phyloP scores from a whole-genome alignment of 2,113 vertebrate species.

The Dromiciops gliroides region DNA sequence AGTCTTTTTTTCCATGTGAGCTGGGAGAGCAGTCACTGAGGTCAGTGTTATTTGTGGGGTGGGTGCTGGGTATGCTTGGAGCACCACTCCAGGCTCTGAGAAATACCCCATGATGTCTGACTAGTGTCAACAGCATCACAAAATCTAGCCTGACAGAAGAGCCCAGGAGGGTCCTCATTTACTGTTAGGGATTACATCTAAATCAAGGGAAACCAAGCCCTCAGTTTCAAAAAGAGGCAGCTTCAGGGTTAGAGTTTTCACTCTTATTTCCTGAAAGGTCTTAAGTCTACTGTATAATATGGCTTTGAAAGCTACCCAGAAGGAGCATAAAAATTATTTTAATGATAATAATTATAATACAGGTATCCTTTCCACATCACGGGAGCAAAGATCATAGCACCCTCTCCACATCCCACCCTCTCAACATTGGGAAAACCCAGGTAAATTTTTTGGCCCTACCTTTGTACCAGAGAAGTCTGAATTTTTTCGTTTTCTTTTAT shows the following conservation, averaged over 20 bases:
- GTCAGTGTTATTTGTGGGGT: background rate
- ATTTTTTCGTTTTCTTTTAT: no score
- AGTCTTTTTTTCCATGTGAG: no score
- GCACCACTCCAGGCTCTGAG: background rate
- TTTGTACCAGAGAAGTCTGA: no score
- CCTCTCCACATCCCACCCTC: no score
- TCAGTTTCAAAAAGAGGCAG: no score
- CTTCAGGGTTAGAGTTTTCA: background rate
- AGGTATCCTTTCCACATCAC: no score
- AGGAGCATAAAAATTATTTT: background rate
- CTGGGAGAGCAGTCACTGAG: background rate
- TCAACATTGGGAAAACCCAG: no score
- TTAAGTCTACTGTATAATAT: background rate
- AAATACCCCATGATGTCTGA: background rate
- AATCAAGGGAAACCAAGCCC: background rate
- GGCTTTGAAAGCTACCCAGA: background rate
- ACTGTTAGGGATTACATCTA: background rate
- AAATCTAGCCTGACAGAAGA: background rate
- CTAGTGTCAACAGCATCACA: background rate
- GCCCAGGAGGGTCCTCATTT: background rate
- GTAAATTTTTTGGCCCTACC: no score
- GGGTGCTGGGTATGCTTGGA: background rate
- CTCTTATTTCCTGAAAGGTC: background rate
- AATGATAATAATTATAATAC: background rate
- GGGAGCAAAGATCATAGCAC: no score